Evolutionary conservation across 2,113 vertebrate species (phyloP).

Genomic region (Actenoides lindsayi): DNA sequence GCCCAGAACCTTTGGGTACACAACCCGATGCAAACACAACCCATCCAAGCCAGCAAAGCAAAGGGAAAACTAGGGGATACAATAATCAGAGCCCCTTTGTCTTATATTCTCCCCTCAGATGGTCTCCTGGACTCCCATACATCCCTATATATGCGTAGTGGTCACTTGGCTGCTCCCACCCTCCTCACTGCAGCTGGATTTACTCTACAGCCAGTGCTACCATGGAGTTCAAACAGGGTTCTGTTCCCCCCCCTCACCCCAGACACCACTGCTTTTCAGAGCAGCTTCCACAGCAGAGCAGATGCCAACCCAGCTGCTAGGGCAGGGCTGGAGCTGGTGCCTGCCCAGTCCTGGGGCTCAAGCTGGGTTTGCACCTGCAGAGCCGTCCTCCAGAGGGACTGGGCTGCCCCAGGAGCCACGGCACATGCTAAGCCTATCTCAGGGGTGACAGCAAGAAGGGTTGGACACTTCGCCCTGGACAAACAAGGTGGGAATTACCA

Average conservation of each 20-base stretch:
- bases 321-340: neutral
- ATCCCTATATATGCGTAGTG: neutral
- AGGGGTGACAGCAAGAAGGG: neutral
- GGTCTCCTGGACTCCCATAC: neutral
- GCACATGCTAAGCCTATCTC: neutral
- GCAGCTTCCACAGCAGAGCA: neutral
- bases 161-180: neutral
- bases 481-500: neutral
- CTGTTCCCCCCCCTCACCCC: neutral
- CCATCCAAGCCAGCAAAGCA: neutral
- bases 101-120: neutral
- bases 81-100: neutral
- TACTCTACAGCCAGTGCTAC: neutral
- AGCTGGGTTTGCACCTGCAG: neutral
- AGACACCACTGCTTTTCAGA: neutral
- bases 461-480: neutral
- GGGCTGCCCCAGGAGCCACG: neutral
- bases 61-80: neutral
- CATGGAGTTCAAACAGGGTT: neutral
- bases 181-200: neutral
- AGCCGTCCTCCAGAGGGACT: neutral
- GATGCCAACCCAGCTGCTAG: neutral
- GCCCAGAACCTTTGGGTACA: conserved; percentile 1
- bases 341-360: neutral
- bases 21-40: neutral